phyloP scores from a whole-genome alignment of 2,797 vertebrate species.

The Mionectes olivaceus region DNA sequence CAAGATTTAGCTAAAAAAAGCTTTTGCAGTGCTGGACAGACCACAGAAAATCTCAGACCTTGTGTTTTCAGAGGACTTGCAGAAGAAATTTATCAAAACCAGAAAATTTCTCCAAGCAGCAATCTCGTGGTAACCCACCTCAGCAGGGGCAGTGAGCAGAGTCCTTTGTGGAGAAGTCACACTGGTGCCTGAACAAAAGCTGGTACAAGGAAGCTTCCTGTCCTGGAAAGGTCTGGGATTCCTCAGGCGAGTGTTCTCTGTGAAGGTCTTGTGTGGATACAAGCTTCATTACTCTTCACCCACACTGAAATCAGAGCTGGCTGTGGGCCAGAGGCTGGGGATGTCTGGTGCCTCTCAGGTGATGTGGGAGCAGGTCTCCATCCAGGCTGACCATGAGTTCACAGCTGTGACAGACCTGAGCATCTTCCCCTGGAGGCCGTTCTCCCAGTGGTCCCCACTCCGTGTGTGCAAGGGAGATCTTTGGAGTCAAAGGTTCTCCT shows the following conservation, averaged over 20 bases:
- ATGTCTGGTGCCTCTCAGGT: background rate
- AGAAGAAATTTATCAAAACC: background rate
- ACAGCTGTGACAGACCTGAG: fast-evolving
- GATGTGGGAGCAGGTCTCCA: background rate
- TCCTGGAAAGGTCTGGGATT: background rate
- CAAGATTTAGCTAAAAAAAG: background rate
- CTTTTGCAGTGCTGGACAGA: background rate
- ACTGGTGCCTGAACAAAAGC: background rate
- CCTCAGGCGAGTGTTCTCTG: background rate
- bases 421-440: background rate
- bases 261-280: background rate
- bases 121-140: background rate
- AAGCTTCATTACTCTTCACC: background rate
- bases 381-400: background rate
- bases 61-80: background rate
- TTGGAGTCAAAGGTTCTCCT: fast-evolving
- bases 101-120: background rate
- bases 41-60: background rate
- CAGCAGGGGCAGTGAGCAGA: background rate
- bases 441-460: background rate
- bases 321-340: background rate
- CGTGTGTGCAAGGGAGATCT: fast-evolving
- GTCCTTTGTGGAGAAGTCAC: background rate
- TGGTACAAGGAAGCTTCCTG: background rate
- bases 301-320: fast-evolving